These are phyloP conservation scores for human DNA, from an alignment of 2,113 vertebrate genomes.

Conservation along the genomic window GRCh38 chr2:221191501-221192000, in stretches of 20 bases:
- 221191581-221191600: background rate
- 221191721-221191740: background rate
- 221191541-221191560: background rate
- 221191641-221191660: background rate
- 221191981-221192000: background rate
- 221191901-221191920: background rate
- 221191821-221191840: background rate
- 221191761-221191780: background rate
- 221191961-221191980: background rate
- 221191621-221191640: background rate
- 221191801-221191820: background rate
- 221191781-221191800: background rate
- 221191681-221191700: background rate
- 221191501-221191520: background rate
- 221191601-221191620: background rate
- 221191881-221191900: background rate
- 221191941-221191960: background rate
- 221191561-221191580: background rate
- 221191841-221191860: background rate
- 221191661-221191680: background rate
- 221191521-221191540: background rate
- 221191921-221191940: background rate
- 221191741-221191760: background rate
- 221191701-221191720: background rate
- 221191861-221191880: background rate